Percentiles rank a stretch among this genome's conserved stretches.
Conservation (phyloP, 2,113 vertebrate genomes). For the Engraulis encrasicolus region DNA sequence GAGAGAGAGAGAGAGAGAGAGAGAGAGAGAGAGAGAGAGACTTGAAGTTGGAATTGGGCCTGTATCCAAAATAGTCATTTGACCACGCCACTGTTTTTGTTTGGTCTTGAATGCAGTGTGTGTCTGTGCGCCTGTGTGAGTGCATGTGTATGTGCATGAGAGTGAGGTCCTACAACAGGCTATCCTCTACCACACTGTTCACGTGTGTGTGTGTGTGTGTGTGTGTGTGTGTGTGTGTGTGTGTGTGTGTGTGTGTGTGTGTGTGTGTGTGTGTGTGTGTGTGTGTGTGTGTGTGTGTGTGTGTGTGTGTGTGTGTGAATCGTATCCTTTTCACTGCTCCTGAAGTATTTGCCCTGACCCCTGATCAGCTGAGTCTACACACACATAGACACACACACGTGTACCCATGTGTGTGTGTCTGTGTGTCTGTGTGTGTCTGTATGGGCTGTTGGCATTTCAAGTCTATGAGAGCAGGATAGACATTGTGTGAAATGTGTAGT, state of each 20-base stretch:
- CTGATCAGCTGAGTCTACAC: conserved; percentile 45
- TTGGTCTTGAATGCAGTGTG: conserved; percentile 17
- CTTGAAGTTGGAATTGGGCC: not conserved
- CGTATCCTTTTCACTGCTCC: conserved; percentile 39
- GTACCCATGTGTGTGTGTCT: not conserved
- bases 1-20: no score
- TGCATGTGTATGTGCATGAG: no score
- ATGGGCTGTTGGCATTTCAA: not conserved
- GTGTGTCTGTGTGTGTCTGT: no score
- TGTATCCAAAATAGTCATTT: conserved; percentile 28
- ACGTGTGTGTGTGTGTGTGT: no score
- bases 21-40: not conserved
- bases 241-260: not conserved
- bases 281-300: not conserved
- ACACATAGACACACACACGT: not conserved
- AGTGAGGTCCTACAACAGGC: no score
- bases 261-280: not conserved
- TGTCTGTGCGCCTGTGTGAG: not conserved
- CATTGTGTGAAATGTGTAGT: not conserved
- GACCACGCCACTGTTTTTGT: conserved; percentile 4
- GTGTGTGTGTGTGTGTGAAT: not conserved
- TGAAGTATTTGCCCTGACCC: conserved; percentile 46
- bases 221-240: no score
- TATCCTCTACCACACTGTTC: no score
- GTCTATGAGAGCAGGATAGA: not conserved